Conservation (phyloP, 1,140 invertebrate species). For the Eriosoma lanigerum region DNA sequence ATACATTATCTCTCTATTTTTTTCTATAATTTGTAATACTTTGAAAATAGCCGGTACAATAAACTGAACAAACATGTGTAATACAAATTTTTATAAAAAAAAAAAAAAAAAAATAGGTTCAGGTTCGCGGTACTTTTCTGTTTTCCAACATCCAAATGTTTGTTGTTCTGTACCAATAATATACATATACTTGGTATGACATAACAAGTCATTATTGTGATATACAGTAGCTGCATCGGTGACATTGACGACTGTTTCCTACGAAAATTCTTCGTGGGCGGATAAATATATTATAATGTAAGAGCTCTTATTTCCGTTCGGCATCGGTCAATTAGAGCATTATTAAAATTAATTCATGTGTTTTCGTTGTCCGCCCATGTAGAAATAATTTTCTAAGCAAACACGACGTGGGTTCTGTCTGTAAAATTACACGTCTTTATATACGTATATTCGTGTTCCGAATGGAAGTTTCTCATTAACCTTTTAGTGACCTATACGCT, state of each 20-base stretch:
- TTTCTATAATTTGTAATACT: no score
- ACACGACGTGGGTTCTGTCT: background rate
- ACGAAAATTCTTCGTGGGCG: background rate
- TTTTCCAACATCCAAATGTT: no score
- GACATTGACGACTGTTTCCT: background rate
- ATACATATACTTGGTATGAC: no score
- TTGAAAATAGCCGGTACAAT: no score
- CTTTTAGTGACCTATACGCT: background rate
- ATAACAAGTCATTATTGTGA: no score
- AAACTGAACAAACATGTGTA: no score
- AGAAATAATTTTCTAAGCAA: conserved; percentile 12
- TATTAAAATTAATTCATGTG: conserved; percentile 30
- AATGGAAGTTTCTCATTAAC: conserved; percentile 25
- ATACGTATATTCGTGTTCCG: background rate
- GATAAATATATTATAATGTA: background rate
- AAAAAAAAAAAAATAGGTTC: no score
- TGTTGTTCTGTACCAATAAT: no score
- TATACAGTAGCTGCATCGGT: background rate
- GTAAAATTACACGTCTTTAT: background rate
- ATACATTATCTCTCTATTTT: no score
- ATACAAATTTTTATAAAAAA: no score
- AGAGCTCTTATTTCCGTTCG: conserved; percentile 10
- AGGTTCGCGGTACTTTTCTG: no score
- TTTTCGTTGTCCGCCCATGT: background rate
- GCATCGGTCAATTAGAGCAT: conserved; percentile 28